These are phyloP conservation scores for Pogonocichla stellata DNA, from an alignment of 2,113 vertebrate genomes.

Conservation along the genomic window DNA sequence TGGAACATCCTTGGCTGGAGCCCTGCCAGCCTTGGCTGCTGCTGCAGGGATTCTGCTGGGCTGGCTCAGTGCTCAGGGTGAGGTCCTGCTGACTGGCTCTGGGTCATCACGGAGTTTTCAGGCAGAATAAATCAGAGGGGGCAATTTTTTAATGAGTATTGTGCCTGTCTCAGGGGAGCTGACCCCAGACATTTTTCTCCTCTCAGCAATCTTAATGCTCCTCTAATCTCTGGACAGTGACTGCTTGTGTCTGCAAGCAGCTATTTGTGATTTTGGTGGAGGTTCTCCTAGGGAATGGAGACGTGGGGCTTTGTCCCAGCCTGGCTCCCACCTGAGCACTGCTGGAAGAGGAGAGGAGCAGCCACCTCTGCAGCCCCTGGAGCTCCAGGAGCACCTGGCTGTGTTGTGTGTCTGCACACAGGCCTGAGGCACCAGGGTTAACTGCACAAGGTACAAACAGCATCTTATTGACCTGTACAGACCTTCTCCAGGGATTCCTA, in stretches of 20 bases:
- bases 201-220: neutral
- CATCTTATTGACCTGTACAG: neutral
- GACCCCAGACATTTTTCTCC: neutral
- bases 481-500: neutral
- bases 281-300: neutral
- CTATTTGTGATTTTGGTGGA: neutral
- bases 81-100: neutral
- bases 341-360: neutral
- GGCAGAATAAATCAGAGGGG: neutral
- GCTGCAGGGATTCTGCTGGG: neutral
- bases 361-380: neutral
- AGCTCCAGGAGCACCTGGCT: neutral
- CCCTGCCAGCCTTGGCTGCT: neutral
- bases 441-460: neutral
- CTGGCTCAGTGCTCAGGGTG: rapidly evolving
- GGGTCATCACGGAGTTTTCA: neutral
- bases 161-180: neutral
- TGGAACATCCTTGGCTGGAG: neutral
- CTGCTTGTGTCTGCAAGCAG: neutral
- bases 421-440: neutral
- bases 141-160: neutral
- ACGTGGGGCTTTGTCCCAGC: neutral
- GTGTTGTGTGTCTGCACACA: rapidly evolving
- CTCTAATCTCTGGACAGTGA: neutral
- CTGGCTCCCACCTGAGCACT: neutral